Evolutionary conservation across 2,888 invertebrate species (phyloP).

Genomic region (Hydropsyche betteni): DNA sequence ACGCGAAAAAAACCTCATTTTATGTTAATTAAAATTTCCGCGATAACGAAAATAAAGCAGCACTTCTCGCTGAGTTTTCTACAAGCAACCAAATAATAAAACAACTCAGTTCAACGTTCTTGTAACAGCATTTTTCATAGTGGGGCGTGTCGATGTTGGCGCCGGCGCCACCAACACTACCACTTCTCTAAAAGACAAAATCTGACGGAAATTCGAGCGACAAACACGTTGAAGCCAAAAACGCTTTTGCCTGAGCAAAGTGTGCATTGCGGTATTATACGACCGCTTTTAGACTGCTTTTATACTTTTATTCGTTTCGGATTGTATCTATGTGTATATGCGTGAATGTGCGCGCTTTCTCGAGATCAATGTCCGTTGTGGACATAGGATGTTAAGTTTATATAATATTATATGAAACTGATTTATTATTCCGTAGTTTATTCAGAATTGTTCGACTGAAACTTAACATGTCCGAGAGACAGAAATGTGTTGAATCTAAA

Average conservation of each 20-base stretch:
- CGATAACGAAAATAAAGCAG: background rate
- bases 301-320: too few relatives aligned
- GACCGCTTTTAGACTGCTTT: too few relatives aligned
- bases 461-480: too few relatives aligned
- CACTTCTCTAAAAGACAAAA: conserved; percentile 16
- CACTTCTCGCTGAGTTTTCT: background rate
- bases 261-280: too few relatives aligned
- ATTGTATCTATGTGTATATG: too few relatives aligned
- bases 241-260: background rate
- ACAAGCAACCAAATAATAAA: conserved; percentile 1
- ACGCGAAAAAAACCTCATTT: background rate
- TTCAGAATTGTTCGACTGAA: too few relatives aligned
- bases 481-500: too few relatives aligned
- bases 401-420: too few relatives aligned
- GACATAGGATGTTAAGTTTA: too few relatives aligned
- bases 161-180: background rate
- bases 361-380: too few relatives aligned
- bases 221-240: conserved; percentile 7
- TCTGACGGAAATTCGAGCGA: conserved; percentile 5
- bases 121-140: conserved; percentile 18
- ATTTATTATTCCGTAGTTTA: too few relatives aligned
- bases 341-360: too few relatives aligned
- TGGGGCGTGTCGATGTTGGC: background rate
- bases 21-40: background rate
- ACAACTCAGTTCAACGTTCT: conserved; percentile 12